These are phyloP conservation scores for Pycnonotus jocosus DNA, from an alignment of 2,113 vertebrate species.

Conservation along the genomic window DNA sequence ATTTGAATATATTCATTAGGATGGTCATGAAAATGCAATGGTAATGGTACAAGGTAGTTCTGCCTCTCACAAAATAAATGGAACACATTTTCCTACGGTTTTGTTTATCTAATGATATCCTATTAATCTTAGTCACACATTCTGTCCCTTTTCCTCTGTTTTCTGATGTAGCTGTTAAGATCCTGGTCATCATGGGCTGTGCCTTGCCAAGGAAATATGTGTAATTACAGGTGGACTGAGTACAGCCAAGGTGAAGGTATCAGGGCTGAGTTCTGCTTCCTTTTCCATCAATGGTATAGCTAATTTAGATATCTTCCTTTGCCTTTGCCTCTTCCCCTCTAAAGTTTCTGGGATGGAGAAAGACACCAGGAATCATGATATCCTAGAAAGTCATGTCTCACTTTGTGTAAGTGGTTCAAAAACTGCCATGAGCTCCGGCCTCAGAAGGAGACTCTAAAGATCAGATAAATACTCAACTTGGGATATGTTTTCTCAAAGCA, in stretches of 20 bases:
- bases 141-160: neutral
- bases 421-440: neutral
- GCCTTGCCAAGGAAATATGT: neutral
- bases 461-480: neutral
- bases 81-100: neutral
- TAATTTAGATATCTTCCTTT: neutral
- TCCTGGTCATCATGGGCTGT: neutral
- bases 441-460: neutral
- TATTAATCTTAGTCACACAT: neutral
- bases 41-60: neutral
- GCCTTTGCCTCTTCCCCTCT: neutral
- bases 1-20: slow-evolving; percentile 2
- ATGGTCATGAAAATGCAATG: neutral
- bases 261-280: neutral
- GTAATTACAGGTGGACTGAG: neutral
- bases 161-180: neutral
- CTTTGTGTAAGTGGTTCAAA: neutral
- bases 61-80: neutral
- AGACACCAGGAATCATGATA: neutral
- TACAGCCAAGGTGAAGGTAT: neutral
- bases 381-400: neutral
- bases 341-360: neutral
- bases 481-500: neutral
- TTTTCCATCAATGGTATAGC: neutral
- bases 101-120: neutral